A percentile compares a stretch with the other conserved stretches of the same genome.
These are phyloP conservation scores for Calcarius lapponicus DNA, from an alignment of 2,797 vertebrate genomes.

Conservation along the genomic window DNA sequence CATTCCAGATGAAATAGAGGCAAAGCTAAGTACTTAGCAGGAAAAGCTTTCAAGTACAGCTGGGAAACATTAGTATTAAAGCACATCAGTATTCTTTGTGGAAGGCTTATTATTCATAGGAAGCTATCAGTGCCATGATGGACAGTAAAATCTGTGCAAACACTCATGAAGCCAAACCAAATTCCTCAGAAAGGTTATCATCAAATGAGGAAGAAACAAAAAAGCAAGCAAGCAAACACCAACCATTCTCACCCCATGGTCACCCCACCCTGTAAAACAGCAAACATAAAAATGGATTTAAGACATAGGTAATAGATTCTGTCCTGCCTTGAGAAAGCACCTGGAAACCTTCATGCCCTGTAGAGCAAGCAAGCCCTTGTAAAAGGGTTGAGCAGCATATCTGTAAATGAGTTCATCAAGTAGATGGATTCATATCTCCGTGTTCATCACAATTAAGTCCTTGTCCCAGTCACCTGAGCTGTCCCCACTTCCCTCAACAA, in stretches of 20 bases:
- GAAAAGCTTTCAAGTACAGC: background rate
- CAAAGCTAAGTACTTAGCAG: background rate
- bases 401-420: background rate
- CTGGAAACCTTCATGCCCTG: background rate
- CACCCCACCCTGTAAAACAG: background rate
- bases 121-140: background rate
- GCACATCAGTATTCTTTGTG: background rate
- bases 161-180: background rate
- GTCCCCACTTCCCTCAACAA: background rate
- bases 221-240: background rate
- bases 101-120: background rate
- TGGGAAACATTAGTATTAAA: background rate
- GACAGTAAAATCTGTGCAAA: background rate
- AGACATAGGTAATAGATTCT: background rate
- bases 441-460: background rate
- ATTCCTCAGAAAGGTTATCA: background rate
- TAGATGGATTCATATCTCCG: background rate
- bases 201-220: background rate
- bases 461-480: background rate
- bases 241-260: rapidly evolving
- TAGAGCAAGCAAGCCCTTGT: background rate
- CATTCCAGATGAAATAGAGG: background rate
- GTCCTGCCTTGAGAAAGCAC: background rate
- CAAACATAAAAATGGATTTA: background rate
- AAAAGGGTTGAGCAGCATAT: background rate